phyloP scores from a whole-genome alignment of 2,797 vertebrate genomes.

The Poecile montanus region DNA sequence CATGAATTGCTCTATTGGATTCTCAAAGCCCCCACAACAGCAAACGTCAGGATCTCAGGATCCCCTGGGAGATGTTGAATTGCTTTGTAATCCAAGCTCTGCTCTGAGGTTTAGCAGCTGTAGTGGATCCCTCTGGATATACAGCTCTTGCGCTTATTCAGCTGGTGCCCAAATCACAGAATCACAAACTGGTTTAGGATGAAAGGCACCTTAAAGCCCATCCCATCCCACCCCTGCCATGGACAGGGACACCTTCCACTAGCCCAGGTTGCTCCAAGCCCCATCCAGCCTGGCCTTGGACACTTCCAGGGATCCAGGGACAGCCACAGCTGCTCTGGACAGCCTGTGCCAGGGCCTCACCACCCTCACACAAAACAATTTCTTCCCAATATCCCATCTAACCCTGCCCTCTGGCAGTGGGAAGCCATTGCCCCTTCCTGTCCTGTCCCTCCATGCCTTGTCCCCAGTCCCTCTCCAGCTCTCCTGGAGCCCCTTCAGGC shows the following conservation, averaged over 20 bases:
- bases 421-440: background rate
- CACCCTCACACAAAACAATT: fast-evolving
- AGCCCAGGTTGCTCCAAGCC: fast-evolving
- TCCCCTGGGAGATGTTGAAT: background rate
- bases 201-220: background rate
- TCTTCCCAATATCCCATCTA: background rate
- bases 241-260: background rate
- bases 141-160: background rate
- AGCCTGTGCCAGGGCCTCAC: fast-evolving
- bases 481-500: background rate
- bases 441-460: fast-evolving
- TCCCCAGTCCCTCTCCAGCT: background rate
- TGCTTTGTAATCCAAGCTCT: background rate
- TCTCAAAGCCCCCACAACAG: background rate
- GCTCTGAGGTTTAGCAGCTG: background rate
- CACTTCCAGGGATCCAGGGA: background rate
- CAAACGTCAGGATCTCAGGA: fast-evolving
- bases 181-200: background rate
- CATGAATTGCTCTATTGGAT: background rate
- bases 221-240: background rate
- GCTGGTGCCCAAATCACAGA: background rate
- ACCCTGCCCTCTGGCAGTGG: background rate
- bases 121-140: background rate
- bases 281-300: fast-evolving
- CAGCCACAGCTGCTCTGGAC: background rate